phyloP scores from a whole-genome alignment of 2,797 vertebrate species.

The Dryobates pubescens region DNA sequence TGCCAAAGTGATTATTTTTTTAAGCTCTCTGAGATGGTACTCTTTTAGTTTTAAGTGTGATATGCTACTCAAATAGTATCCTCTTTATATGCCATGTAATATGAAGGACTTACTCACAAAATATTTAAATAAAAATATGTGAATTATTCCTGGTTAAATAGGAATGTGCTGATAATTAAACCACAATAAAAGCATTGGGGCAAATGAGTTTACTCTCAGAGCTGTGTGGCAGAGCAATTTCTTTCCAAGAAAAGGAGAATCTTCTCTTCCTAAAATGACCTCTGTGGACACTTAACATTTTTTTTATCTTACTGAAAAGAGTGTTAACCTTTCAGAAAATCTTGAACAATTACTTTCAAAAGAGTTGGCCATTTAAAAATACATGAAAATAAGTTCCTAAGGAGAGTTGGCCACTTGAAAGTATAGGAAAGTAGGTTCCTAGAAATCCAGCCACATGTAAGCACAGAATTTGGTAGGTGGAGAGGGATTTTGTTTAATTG shows the following conservation, averaged over 20 bases:
- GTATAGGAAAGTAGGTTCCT: neutral
- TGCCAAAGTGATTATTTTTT: neutral
- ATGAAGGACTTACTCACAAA: neutral
- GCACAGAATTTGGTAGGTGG: neutral
- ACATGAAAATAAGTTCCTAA: neutral
- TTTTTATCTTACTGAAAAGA: neutral
- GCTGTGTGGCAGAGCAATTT: neutral
- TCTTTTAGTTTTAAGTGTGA: neutral
- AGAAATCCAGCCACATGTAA: neutral
- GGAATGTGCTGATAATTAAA: neutral
- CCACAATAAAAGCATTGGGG: neutral
- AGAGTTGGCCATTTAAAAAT: neutral
- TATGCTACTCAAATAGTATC: neutral
- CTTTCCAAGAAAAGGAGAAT: neutral
- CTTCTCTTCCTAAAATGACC: neutral
- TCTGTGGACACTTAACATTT: neutral
- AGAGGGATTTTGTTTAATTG: neutral
- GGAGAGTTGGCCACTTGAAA: neutral
- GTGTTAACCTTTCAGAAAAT: neutral
- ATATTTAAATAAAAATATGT: no score
- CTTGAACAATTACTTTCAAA: neutral
- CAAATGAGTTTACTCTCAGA: neutral
- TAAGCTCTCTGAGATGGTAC: neutral
- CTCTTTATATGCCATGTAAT: neutral
- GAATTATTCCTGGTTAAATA: neutral